Evolutionary conservation across 2,888 invertebrate genomes (phyloP).

Genomic region (Synergus itoensis): DNA sequence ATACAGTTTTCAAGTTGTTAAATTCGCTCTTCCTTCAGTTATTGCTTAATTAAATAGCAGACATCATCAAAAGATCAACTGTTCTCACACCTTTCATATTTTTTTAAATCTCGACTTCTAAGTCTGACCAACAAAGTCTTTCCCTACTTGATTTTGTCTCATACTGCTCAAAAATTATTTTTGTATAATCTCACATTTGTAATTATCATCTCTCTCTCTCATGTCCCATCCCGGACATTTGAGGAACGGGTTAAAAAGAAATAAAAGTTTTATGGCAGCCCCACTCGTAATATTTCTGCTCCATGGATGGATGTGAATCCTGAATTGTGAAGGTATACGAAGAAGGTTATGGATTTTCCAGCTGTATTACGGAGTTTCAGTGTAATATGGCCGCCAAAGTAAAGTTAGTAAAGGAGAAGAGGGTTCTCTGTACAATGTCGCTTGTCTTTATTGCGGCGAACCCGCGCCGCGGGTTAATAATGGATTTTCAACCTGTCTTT

Average conservation of each 20-base stretch:
- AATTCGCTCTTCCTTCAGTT: neutral
- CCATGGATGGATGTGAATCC: neutral
- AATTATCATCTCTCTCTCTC: neutral
- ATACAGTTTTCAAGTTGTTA: neutral
- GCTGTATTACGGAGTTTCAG: neutral
- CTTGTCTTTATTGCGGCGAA: slow-evolving; percentile 64
- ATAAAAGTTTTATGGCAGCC: neutral
- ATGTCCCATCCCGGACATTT: neutral
- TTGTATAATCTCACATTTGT: too few relatives aligned
- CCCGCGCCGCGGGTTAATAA: slow-evolving; percentile 67
- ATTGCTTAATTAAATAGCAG: neutral
- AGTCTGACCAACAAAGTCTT: too few relatives aligned
- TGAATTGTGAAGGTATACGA: neutral
- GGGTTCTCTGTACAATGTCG: slow-evolving; percentile 52
- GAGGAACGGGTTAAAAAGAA: neutral
- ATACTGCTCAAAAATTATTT: too few relatives aligned
- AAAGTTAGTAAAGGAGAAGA: neutral
- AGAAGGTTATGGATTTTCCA: neutral
- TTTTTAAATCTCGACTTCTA: too few relatives aligned
- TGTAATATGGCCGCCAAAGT: slow-evolving; percentile 19
- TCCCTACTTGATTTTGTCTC: too few relatives aligned
- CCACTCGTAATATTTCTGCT: neutral
- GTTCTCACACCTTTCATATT: too few relatives aligned
- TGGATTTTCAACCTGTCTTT: slow-evolving; percentile 73
- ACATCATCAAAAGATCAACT: neutral